A percentile compares a stretch with the other conserved stretches of the same genome.
These are phyloP conservation scores for Drosophila lacteicornis DNA, from an alignment of 1,140 invertebrate genomes.

Conservation along the genomic window DNA sequence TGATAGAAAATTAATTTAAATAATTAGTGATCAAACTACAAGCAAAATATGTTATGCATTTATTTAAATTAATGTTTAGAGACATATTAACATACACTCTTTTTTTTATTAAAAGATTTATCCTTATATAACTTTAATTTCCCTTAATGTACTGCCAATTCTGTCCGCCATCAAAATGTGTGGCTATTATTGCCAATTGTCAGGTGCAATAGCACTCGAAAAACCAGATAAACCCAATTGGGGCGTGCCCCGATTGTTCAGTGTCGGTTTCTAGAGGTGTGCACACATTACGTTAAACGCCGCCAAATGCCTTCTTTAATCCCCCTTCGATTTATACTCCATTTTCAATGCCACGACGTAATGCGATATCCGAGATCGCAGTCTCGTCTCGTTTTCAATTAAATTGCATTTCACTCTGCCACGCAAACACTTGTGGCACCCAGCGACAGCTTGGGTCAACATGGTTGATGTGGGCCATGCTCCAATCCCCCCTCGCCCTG, in stretches of 20 bases:
- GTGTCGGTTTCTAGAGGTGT: conserved; percentile 10
- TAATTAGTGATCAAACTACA: too few species aligned
- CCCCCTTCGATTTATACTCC: conserved; percentile 35
- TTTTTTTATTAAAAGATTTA: too few species aligned
- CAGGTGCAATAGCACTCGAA: conserved; percentile 3
- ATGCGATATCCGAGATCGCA: conserved; percentile 56
- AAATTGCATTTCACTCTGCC: conserved; percentile 63
- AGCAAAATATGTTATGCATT: too few species aligned
- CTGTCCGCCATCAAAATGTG: neutral
- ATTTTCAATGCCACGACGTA: conserved; percentile 45
- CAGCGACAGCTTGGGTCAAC: conserved; percentile 35
- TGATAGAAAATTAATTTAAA: too few species aligned
- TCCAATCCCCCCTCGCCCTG: neutral
- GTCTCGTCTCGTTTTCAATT: conserved; percentile 54
- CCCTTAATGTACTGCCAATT: neutral
- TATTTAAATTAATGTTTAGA: neutral
- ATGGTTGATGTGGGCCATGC: conserved; percentile 16
- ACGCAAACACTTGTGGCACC: conserved; percentile 54
- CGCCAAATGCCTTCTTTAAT: conserved; percentile 20
- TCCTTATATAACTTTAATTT: neutral
- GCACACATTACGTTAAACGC: conserved; percentile 27
- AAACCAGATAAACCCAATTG: conserved; percentile 24
- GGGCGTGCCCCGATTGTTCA: conserved; percentile 28
- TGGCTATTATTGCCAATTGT: neutral
- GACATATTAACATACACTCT: too few species aligned